Evolutionary conservation across 2,113 vertebrate genomes (phyloP).

Genomic region (Gymnogyps californianus): DNA sequence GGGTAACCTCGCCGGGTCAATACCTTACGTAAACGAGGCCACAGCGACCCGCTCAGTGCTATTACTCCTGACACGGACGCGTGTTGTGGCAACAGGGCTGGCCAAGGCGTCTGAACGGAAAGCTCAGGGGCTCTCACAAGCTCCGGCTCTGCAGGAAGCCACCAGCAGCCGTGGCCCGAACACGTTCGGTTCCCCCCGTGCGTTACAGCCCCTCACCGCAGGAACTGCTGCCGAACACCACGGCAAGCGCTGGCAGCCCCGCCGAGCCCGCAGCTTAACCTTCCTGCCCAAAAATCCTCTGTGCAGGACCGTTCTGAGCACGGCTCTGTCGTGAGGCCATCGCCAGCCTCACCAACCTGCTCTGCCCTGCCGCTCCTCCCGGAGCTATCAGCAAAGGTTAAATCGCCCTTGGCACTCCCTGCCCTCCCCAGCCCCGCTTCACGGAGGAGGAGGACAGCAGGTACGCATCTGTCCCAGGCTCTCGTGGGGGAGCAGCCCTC

Average conservation of each 20-base stretch:
- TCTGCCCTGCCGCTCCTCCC: not conserved
- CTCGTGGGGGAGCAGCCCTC: not conserved
- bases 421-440: not conserved
- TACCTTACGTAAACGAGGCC: not conserved
- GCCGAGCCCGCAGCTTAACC: not conserved
- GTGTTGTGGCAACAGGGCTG: not conserved
- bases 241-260: not conserved
- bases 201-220: not conserved
- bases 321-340: no score
- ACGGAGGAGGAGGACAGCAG: no score
- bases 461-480: accelerated
- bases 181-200: not conserved
- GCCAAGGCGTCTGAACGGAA: not conserved
- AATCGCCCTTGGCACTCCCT: not conserved
- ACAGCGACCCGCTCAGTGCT: not conserved
- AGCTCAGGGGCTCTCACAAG: not conserved
- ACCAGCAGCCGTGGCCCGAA: not conserved
- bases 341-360: not conserved
- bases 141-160: not conserved
- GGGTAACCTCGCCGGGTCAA: not conserved
- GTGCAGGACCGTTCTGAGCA: not conserved
- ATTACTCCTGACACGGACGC: not conserved
- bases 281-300: not conserved
- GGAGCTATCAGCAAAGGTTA: not conserved
- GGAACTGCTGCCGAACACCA: no score